A percentile compares a stretch with the other conserved stretches of the same genome.
Evolutionary conservation across 2,888 invertebrate genomes (phyloP).

Genomic region (Tholera decimalis): DNA sequence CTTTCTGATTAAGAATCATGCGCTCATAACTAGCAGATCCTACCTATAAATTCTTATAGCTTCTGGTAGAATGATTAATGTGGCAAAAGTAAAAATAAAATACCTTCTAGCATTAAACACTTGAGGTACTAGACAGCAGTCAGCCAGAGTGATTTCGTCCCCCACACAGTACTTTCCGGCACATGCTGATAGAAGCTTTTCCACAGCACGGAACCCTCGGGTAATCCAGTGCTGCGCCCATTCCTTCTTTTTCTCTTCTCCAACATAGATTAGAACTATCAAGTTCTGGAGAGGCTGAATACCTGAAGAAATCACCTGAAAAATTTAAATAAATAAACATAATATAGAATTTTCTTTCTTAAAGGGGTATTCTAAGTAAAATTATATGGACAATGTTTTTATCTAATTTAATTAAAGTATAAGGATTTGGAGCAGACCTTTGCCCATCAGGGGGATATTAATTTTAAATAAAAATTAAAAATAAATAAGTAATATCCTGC

Average conservation of each 20-base stretch:
- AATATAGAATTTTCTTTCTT: not conserved
- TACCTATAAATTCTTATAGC: no score
- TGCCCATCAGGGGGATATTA: no score
- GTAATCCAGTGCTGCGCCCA: slow-evolving; percentile 99
- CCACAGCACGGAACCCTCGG: slow-evolving; percentile 97
- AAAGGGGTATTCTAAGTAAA: not conserved
- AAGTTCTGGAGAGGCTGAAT: slow-evolving; percentile 99
- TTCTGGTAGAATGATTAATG: not conserved
- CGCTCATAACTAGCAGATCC: no score
- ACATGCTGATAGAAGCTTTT: slow-evolving; percentile 95
- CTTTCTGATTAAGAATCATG: no score
- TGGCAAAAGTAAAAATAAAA: not conserved
- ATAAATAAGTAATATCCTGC: no score
- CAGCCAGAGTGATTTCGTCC: slow-evolving; percentile 98
- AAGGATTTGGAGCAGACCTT: no score
- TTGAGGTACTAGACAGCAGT: slow-evolving; percentile 98
- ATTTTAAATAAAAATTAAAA: no score
- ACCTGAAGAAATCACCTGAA: slow-evolving; percentile 95
- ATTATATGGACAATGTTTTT: no score
- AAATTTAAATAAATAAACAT: not conserved
- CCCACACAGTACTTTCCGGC: slow-evolving; percentile 98
- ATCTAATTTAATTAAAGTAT: no score
- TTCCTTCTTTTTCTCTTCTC: slow-evolving; percentile 97
- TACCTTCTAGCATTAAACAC: slow-evolving; percentile 98
- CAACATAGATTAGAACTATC: slow-evolving; percentile 96